These are phyloP conservation scores for Elaphurus davidianus DNA, from an alignment of 2,113 vertebrate genomes.

Conservation along the genomic window DNA sequence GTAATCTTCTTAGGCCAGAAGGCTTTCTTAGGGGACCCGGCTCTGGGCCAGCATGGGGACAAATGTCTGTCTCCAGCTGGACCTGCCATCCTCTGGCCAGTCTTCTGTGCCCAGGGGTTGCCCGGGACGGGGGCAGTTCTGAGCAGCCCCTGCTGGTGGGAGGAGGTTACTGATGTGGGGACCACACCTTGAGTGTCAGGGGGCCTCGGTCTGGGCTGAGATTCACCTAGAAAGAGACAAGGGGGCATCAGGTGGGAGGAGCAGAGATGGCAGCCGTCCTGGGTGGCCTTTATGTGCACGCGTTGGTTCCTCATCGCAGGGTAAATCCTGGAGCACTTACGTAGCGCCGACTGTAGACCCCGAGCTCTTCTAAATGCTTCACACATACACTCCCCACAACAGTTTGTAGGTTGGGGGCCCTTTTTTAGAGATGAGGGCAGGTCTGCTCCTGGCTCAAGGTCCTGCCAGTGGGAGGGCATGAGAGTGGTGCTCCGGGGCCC, in stretches of 20 bases:
- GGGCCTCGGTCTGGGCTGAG: background rate
- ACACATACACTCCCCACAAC: fast-evolving
- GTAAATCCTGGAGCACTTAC: fast-evolving
- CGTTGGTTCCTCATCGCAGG: background rate
- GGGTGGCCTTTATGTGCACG: fast-evolving
- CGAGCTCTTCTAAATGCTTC: fast-evolving
- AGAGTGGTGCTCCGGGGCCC: background rate
- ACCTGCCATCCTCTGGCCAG: fast-evolving
- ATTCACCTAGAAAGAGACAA: background rate
- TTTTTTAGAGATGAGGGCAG: background rate
- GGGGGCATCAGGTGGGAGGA: background rate
- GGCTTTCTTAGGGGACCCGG: background rate
- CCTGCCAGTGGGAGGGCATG: fast-evolving
- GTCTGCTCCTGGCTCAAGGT: background rate
- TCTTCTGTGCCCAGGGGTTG: fast-evolving
- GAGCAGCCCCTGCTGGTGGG: background rate
- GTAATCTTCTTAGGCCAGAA: background rate
- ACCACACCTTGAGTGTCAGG: background rate
- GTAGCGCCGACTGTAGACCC: fast-evolving
- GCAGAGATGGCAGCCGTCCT: fast-evolving
- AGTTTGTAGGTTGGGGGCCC: background rate
- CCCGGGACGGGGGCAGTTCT: fast-evolving
- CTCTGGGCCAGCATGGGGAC: background rate
- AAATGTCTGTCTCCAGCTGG: fast-evolving
- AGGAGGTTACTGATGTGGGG: background rate